Conservation (phyloP, 2,888 invertebrate genomes). For the Caenorhabditis macrosperma region DNA sequence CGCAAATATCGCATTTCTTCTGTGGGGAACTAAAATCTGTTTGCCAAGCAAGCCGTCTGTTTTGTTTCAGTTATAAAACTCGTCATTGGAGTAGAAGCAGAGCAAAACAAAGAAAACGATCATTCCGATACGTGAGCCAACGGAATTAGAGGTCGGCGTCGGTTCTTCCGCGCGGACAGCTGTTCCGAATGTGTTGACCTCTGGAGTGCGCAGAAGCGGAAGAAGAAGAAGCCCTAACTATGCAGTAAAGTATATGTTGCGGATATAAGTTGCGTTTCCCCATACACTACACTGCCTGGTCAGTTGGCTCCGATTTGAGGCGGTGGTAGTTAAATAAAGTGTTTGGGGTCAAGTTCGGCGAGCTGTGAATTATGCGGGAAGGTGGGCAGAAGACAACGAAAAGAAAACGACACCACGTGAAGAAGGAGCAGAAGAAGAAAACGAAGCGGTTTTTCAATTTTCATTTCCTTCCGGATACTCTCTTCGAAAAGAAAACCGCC, state of each 20-base stretch:
- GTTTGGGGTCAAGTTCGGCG: slow-evolving; percentile 34
- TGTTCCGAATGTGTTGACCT: slow-evolving; percentile 58
- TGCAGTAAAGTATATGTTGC: slow-evolving; percentile 63
- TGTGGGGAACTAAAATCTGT: slow-evolving; percentile 18
- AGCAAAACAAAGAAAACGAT: background rate
- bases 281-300: slow-evolving; percentile 33
- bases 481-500: background rate
- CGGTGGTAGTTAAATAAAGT: slow-evolving; percentile 46
- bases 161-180: slow-evolving; percentile 47
- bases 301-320: slow-evolving; percentile 32
- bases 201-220: slow-evolving; percentile 58
- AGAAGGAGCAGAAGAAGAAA: no score
- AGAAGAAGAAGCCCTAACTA: slow-evolving; percentile 59
- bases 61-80: background rate
- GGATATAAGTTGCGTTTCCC: slow-evolving; percentile 59
- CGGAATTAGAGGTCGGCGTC: slow-evolving; percentile 17
- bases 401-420: background rate
- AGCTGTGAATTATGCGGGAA: slow-evolving; percentile 17
- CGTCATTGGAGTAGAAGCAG: background rate
- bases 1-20: slow-evolving; percentile 24
- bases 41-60: slow-evolving; percentile 11
- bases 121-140: background rate
- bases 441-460: background rate
- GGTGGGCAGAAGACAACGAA: background rate
- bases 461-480: background rate